These are phyloP conservation scores for Temnothorax curvispinosus DNA, from an alignment of 1,140 invertebrate genomes.

Conservation along the genomic window DNA sequence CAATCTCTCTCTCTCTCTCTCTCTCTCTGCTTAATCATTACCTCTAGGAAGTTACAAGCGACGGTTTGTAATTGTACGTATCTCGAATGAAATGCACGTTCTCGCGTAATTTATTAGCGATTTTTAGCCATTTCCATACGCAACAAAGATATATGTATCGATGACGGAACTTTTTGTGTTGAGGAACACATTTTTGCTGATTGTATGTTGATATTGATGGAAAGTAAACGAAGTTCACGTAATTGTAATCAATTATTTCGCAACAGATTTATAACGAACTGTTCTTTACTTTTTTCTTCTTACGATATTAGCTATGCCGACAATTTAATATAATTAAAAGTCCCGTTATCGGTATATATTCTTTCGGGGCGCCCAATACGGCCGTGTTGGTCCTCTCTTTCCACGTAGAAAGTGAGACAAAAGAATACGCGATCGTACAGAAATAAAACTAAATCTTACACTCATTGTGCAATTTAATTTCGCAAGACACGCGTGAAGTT, in stretches of 20 bases:
- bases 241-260: neutral
- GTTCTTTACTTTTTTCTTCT: neutral
- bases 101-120: conserved; percentile 6
- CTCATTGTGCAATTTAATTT: neutral
- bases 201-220: neutral
- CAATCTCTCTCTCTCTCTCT: neutral
- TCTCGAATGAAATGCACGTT: conserved; percentile 50
- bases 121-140: neutral
- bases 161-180: neutral
- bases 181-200: neutral
- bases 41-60: neutral
- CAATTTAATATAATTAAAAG: neutral
- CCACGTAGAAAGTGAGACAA: neutral
- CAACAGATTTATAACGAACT: neutral
- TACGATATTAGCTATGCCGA: neutral
- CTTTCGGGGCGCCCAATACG: neutral
- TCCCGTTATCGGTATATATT: neutral
- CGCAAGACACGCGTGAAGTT: neutral
- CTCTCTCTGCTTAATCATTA: neutral
- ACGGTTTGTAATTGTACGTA: conserved; percentile 36
- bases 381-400: neutral
- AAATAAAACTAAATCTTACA: neutral
- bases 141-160: neutral
- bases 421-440: neutral
- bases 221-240: neutral